These are phyloP conservation scores for Macrobrachium rosenbergii DNA, from an alignment of 1,140 invertebrate genomes.

Conservation along the genomic window DNA sequence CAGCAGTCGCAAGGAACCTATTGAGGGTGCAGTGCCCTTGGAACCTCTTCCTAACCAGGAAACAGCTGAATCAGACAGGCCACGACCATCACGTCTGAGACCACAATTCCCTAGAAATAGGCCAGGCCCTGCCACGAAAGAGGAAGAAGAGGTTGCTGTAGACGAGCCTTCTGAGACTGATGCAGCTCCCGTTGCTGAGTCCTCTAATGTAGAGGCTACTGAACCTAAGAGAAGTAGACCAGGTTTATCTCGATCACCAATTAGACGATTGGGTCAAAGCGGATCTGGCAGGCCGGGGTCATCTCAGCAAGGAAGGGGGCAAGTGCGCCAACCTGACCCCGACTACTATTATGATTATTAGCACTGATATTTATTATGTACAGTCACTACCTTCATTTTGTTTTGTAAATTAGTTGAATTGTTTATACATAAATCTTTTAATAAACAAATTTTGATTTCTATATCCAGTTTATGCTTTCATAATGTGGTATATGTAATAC, in stretches of 20 bases:
- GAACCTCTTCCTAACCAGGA: neutral
- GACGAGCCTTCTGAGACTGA: neutral
- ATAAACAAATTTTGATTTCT: conserved; percentile 21
- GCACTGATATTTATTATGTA: conserved; percentile 59
- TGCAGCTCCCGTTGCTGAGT: neutral
- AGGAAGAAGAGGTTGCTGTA: neutral
- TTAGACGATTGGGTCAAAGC: neutral
- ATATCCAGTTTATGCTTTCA: too few species aligned
- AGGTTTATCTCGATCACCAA: neutral
- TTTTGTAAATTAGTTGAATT: conserved; percentile 57
- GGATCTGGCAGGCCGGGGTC: neutral
- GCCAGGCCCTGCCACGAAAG: neutral
- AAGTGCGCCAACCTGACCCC: neutral
- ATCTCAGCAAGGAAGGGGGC: neutral
- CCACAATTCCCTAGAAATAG: conserved; percentile 5
- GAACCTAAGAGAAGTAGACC: neutral
- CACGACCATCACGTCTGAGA: conserved; percentile 5
- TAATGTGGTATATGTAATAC: neutral
- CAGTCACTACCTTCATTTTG: conserved; percentile 48
- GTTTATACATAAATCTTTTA: conserved; percentile 54
- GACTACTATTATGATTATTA: conserved; percentile 43
- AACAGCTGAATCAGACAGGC: neutral
- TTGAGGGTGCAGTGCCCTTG: neutral
- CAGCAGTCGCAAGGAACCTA: neutral
- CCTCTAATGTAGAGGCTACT: neutral